These are phyloP conservation scores for Hylaeus volcanicus DNA, from an alignment of 1,140 invertebrate genomes.

Conservation along the genomic window DNA sequence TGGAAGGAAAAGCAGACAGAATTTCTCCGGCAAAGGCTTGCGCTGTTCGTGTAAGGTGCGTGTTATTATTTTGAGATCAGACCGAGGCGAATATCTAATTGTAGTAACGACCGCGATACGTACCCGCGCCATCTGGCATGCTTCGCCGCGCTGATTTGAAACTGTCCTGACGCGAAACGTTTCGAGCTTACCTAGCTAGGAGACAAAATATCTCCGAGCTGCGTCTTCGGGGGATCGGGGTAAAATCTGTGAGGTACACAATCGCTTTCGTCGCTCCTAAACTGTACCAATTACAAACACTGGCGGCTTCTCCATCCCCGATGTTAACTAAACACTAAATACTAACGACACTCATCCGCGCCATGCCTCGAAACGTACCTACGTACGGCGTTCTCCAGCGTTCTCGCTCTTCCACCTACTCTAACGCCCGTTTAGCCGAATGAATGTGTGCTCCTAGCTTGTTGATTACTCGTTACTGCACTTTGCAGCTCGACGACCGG, in stretches of 20 bases:
- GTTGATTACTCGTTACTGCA: slow-evolving; percentile 60
- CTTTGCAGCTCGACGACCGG: slow-evolving; percentile 7
- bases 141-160: slow-evolving; percentile 57
- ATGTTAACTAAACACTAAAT: slow-evolving; percentile 80
- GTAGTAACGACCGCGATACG: slow-evolving; percentile 75
- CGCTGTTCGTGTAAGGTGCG: slow-evolving; percentile 37
- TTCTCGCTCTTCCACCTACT: neutral
- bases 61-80: slow-evolving; percentile 78
- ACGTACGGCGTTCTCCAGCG: neutral
- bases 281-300: slow-evolving; percentile 80
- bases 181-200: neutral
- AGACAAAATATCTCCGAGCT: slow-evolving; percentile 56
- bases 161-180: slow-evolving; percentile 41
- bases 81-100: slow-evolving; percentile 71
- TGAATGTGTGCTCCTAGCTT: slow-evolving; percentile 45
- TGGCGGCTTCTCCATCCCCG: slow-evolving; percentile 73
- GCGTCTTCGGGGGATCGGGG: slow-evolving; percentile 37
- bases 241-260: slow-evolving; percentile 78
- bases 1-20: slow-evolving; percentile 22
- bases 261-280: slow-evolving; percentile 77
- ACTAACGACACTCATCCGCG: slow-evolving; percentile 75
- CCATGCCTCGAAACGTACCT: slow-evolving; percentile 26
- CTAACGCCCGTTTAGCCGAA: slow-evolving; percentile 33
- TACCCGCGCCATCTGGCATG: slow-evolving; percentile 75
- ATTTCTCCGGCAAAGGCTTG: slow-evolving; percentile 23